A percentile compares a stretch with the other conserved stretches of the same genome.
phyloP scores from a whole-genome alignment of 2,888 invertebrate species.

The Leptopilina syphax region DNA sequence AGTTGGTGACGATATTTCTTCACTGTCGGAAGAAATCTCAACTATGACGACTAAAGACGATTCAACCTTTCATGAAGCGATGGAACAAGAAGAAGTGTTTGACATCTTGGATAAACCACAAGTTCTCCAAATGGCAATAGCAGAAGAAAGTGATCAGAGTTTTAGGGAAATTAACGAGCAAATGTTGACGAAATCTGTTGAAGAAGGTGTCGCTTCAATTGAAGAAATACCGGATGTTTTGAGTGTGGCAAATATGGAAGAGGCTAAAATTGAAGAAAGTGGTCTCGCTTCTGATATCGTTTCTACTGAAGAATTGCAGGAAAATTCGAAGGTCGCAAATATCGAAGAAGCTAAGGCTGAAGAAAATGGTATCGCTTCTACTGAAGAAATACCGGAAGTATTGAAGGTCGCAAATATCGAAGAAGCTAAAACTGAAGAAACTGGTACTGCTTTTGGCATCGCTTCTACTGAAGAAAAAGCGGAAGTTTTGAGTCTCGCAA shows the following conservation, averaged over 20 bases:
- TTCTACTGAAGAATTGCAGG: not conserved
- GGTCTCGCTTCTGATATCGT: too few relatives aligned
- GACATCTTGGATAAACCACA: not conserved
- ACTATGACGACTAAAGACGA: not conserved
- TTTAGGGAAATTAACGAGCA: not conserved
- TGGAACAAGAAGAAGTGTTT: not conserved
- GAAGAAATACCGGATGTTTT: not conserved
- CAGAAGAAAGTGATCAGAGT: not conserved
- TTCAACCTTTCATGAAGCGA: not conserved
- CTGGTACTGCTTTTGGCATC: too few relatives aligned
- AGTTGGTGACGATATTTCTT: constrained; percentile 10
- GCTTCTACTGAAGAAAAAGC: not conserved
- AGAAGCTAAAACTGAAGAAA: constrained; percentile 9
- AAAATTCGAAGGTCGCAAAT: not conserved
- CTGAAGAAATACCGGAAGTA: not conserved
- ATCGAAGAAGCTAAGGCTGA: constrained; percentile 13
- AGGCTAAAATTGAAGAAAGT: too few relatives aligned
- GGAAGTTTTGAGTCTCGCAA: not conserved
- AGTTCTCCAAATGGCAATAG: constrained; percentile 1
- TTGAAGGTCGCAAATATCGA: not conserved
- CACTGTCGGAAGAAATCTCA: constrained; percentile 5
- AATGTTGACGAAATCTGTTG: not conserved
- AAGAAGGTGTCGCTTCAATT: not conserved
- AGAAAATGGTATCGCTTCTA: not conserved
- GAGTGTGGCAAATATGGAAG: too few relatives aligned